phyloP scores from a whole-genome alignment of 1,140 invertebrate species.

The Augochlora pura region DNA sequence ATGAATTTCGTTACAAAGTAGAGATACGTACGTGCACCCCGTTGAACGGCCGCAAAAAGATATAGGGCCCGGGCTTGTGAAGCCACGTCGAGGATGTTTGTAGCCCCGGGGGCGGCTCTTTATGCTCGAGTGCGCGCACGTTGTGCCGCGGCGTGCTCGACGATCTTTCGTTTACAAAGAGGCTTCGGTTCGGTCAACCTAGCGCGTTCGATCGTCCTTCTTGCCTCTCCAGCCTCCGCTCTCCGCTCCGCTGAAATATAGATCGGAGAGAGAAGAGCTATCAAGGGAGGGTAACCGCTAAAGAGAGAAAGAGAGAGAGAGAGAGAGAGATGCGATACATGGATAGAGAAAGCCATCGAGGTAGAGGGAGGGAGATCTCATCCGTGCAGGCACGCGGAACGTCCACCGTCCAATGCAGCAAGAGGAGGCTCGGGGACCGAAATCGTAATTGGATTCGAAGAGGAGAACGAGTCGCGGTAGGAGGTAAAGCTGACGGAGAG shows the following conservation, averaged over 20 bases:
- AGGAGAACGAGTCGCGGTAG: conserved; percentile 2
- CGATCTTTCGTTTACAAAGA: conserved; percentile 57
- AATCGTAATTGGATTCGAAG: conserved; percentile 65
- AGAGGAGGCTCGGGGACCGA: conserved; percentile 28
- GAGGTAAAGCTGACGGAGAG: not conserved
- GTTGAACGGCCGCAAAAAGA: conserved; percentile 18
- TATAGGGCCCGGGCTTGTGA: conserved; percentile 11
- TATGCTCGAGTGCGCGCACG: conserved; percentile 9
- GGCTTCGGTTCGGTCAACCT: conserved; percentile 35
- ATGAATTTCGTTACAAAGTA: not conserved
- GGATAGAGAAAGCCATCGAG: no score
- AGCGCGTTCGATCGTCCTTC: conserved; percentile 17
- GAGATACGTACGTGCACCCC: not conserved
- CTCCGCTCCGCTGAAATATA: not conserved
- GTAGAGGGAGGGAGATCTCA: not conserved
- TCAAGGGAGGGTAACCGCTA: not conserved
- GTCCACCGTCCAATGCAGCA: conserved; percentile 26
- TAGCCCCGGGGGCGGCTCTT: not conserved
- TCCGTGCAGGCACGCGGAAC: conserved; percentile 30
- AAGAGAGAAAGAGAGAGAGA: no score
- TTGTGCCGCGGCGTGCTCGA: conserved; percentile 43
- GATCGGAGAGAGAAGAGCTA: not conserved
- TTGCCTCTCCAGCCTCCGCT: conserved; percentile 19
- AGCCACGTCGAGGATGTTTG: conserved; percentile 35
- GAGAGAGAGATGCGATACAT: no score